phyloP scores from a whole-genome alignment of 2,888 invertebrate species.

The Sceliomorpha sp. region DNA sequence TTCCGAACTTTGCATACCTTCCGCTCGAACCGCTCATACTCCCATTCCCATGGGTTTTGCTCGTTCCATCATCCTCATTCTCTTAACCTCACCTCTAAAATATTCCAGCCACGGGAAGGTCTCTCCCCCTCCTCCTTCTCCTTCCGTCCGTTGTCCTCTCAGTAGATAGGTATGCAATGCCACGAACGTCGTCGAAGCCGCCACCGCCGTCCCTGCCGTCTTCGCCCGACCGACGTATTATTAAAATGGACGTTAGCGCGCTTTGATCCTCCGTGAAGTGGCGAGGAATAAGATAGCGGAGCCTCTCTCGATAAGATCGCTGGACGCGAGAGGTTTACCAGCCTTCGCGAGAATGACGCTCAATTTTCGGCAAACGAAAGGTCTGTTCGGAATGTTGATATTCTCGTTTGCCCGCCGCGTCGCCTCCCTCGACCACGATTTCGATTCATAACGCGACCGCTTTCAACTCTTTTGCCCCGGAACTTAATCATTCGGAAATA shows the following conservation, averaged over 20 bases:
- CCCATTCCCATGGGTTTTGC: slow-evolving; percentile 49
- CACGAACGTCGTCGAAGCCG: slow-evolving; percentile 60
- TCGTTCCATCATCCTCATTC: slow-evolving; percentile 47
- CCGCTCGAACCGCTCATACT: slow-evolving; percentile 47
- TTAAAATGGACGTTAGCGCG: slow-evolving; percentile 65
- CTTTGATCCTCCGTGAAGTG: slow-evolving; percentile 38
- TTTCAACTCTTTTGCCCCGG: too few relatives aligned
- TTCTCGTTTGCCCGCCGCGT: neutral
- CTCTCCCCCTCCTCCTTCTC: slow-evolving; percentile 1
- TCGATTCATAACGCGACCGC: too few relatives aligned
- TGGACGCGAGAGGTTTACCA: slow-evolving; percentile 8
- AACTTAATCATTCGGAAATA: too few relatives aligned
- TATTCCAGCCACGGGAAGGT: slow-evolving; percentile 67
- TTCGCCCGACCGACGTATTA: slow-evolving; percentile 64
- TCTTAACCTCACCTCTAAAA: slow-evolving; percentile 60
- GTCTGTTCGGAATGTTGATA: slow-evolving; percentile 10
- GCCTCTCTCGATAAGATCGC: neutral
- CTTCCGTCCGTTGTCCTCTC: slow-evolving; percentile 57
- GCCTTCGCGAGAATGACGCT: slow-evolving; percentile 19
- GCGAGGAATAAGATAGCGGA: slow-evolving; percentile 9
- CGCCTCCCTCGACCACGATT: too few relatives aligned
- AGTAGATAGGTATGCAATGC: slow-evolving; percentile 53
- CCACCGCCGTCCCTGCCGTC: too few relatives aligned
- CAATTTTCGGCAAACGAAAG: slow-evolving; percentile 25
- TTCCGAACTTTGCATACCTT: slow-evolving; percentile 72